A percentile compares a stretch with the other conserved stretches of the same genome.
phyloP scores from a whole-genome alignment of 2,888 invertebrate species.

The Volucella bombylans region DNA sequence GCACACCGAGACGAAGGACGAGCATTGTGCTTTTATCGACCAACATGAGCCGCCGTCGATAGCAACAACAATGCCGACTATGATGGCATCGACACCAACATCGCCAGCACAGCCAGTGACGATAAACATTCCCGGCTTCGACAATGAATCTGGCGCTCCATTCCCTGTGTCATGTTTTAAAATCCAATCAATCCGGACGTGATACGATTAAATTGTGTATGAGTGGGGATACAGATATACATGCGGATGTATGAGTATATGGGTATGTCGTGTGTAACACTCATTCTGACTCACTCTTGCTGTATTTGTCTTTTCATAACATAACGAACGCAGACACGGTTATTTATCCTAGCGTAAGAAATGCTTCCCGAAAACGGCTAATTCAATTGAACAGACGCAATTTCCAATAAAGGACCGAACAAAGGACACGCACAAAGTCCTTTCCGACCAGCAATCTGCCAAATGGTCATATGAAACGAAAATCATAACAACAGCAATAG shows the following conservation, averaged over 20 bases:
- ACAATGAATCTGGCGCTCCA: conserved; percentile 64
- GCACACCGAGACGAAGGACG: conserved; percentile 58
- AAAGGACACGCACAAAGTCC: conserved; percentile 37
- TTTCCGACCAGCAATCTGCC: conserved; percentile 36
- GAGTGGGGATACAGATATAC: conserved; percentile 24
- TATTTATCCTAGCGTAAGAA: conserved; percentile 68
- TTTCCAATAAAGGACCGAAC: conserved; percentile 63
- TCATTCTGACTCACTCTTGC: background rate
- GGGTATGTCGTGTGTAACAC: conserved; percentile 10
- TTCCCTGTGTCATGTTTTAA: conserved; percentile 63
- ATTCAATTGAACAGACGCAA: conserved; percentile 70
- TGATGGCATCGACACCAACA: conserved; percentile 3
- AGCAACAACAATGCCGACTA: conserved; percentile 5
- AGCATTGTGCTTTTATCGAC: conserved; percentile 58
- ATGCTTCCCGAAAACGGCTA: conserved; percentile 55
- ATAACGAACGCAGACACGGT: conserved; percentile 38
- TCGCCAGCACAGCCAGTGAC: background rate
- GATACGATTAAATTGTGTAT: conserved; percentile 79
- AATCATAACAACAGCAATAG: conserved; percentile 31
- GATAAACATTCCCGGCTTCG: conserved; percentile 23
- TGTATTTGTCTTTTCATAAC: conserved; percentile 9
- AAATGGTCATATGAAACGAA: conserved; percentile 39
- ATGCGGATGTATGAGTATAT: conserved; percentile 13
- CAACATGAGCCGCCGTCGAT: conserved; percentile 17
- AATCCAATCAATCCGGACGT: conserved; percentile 80